Evolutionary conservation across 1,140 invertebrate genomes (phyloP).

Genomic region (Euglossa dilemma): DNA sequence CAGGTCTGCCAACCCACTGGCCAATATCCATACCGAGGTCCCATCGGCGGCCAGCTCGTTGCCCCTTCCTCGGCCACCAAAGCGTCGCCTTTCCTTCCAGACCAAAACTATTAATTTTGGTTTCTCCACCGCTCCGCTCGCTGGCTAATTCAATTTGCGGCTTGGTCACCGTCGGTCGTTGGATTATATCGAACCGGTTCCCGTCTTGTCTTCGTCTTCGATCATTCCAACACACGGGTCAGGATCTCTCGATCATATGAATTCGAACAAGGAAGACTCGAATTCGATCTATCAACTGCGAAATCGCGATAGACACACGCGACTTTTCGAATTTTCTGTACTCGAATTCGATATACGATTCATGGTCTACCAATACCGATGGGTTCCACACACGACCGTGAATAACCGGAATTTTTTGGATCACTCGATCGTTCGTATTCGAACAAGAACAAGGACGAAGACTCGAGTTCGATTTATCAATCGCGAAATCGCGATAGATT

Average conservation of each 20-base stretch:
- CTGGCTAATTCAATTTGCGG: slow-evolving; percentile 74
- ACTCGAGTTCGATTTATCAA: too few relatives aligned
- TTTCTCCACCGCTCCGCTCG: slow-evolving; percentile 62
- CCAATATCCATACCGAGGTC: slow-evolving; percentile 73
- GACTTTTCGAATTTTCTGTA: too few relatives aligned
- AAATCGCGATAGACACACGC: too few relatives aligned
- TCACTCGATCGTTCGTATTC: too few relatives aligned
- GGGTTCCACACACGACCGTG: too few relatives aligned
- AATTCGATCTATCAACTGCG: too few relatives aligned
- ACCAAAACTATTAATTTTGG: slow-evolving; percentile 79
- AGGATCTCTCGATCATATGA: background rate
- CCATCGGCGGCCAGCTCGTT: slow-evolving; percentile 46
- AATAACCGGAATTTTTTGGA: background rate
- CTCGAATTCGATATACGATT: too few relatives aligned
- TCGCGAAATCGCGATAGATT: too few relatives aligned
- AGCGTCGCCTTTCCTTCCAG: slow-evolving; percentile 66
- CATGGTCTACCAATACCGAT: too few relatives aligned
- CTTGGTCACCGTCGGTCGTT: background rate
- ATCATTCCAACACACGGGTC: too few relatives aligned
- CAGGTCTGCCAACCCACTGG: slow-evolving; percentile 70
- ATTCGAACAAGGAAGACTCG: too few relatives aligned
- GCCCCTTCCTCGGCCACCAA: slow-evolving; percentile 28
- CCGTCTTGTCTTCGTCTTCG: background rate
- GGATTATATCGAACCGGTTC: background rate
- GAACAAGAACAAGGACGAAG: too few relatives aligned